phyloP scores from a whole-genome alignment of 37 sponge, comb jelly and placozoan species.

The Crambe crambe region DNA sequence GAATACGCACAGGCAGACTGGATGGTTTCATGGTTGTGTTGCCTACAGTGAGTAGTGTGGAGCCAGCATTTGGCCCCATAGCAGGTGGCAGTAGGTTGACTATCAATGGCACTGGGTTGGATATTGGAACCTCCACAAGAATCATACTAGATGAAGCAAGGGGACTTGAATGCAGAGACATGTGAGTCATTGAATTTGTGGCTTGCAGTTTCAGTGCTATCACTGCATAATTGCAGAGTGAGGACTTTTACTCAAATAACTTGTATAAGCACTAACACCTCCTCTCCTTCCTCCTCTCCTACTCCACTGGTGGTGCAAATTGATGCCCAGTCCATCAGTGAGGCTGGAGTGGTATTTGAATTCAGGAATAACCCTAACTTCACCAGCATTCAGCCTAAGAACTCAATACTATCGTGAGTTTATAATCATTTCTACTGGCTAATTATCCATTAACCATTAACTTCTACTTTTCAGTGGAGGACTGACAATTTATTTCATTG shows the following conservation, averaged over 20 bases:
- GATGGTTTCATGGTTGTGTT: background rate
- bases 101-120: slow-evolving; percentile 53
- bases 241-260: slow-evolving; percentile 1
- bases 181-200: too few species aligned
- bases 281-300: slow-evolving; percentile 3
- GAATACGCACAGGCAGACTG: background rate
- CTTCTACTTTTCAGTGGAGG: slow-evolving; percentile 48
- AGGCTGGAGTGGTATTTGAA: slow-evolving; percentile 17
- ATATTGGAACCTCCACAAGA: slow-evolving; percentile 53
- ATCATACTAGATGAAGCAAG: background rate
- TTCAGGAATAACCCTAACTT: slow-evolving; percentile 42
- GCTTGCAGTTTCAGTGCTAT: background rate
- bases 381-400: slow-evolving; percentile 13
- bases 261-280: background rate
- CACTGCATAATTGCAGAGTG: background rate
- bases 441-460: too few species aligned
- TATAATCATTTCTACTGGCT: background rate
- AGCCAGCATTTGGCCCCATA: slow-evolving; percentile 67
- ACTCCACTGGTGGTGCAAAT: slow-evolving; percentile 27
- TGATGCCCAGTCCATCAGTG: slow-evolving; percentile 4
- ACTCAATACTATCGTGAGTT: slow-evolving; percentile 46
- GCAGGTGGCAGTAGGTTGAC: slow-evolving; percentile 68
- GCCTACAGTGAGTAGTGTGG: slow-evolving; percentile 4
- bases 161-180: background rate
- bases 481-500: slow-evolving; percentile 40